A percentile compares a stretch with the other conserved stretches of the same genome.
These are phyloP conservation scores for Spisula subtruncata DNA, from an alignment of 2,888 invertebrate genomes.

Conservation along the genomic window DNA sequence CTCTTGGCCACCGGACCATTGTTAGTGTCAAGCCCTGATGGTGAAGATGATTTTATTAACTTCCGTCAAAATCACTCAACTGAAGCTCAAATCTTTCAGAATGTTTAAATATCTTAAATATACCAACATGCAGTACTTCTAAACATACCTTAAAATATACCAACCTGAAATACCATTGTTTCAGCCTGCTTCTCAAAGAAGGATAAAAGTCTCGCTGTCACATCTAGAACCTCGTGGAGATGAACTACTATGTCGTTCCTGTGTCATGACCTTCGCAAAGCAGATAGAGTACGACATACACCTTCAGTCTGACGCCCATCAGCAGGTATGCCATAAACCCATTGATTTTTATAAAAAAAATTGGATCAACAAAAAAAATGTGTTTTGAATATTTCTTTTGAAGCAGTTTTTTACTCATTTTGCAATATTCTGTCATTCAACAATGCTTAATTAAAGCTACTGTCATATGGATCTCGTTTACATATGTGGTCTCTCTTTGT, in stretches of 20 bases:
- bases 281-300: conserved; percentile 70
- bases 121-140: not conserved
- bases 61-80: too few relatives aligned
- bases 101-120: not conserved
- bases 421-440: conserved; percentile 18
- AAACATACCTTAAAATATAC: not conserved
- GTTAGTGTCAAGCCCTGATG: too few relatives aligned
- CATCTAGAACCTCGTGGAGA: conserved; percentile 62
- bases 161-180: not conserved
- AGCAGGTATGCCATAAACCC: conserved; percentile 64
- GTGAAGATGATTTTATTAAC: too few relatives aligned
- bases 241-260: conserved; percentile 70
- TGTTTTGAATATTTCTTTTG: conserved; percentile 9
- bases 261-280: conserved; percentile 67
- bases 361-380: conserved; percentile 5
- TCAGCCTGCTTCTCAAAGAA: conserved; percentile 30
- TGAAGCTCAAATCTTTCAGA: too few relatives aligned
- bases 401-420: conserved; percentile 15
- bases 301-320: conserved; percentile 68
- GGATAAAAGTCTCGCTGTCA: conserved; percentile 46
- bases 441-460: not conserved
- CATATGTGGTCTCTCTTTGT: conserved; percentile 2
- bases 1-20: too few relatives aligned
- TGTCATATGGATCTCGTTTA: not conserved
- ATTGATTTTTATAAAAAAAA: not conserved